These are phyloP conservation scores for Austrofundulus limnaeus DNA, from an alignment of 2,113 vertebrate species.

Conservation along the genomic window DNA sequence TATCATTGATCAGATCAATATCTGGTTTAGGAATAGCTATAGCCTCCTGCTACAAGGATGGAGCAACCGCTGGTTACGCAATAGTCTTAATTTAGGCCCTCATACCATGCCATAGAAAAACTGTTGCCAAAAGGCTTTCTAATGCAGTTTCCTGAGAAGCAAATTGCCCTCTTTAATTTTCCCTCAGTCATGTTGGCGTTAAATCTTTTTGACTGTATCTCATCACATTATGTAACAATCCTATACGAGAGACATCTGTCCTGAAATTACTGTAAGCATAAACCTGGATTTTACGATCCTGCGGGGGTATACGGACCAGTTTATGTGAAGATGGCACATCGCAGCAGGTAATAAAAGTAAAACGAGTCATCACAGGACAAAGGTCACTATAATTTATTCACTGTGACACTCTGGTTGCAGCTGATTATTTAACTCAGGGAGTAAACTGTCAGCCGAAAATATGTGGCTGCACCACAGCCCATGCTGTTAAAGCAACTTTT, in stretches of 20 bases:
- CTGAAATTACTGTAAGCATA: constrained; percentile 6
- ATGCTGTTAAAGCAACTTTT: not conserved
- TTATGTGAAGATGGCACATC: constrained; percentile 19
- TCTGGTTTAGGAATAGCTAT: too few relatives aligned
- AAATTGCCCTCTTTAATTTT: not conserved
- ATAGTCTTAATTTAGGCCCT: too few relatives aligned
- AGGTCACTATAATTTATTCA: constrained; percentile 11
- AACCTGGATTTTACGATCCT: constrained; percentile 41
- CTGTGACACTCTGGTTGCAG: constrained; percentile 2
- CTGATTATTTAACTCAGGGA: constrained; percentile 22
- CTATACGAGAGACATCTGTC: constrained; percentile 5
- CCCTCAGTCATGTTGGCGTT: not conserved
- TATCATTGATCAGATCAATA: too few relatives aligned
- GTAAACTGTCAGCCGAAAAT: constrained; percentile 13
- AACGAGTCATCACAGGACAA: constrained; percentile 30
- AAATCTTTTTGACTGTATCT: not conserved
- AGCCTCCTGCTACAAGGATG: too few relatives aligned
- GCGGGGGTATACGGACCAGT: constrained; percentile 10
- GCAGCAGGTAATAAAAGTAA: constrained; percentile 23
- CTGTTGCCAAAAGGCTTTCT: too few relatives aligned
- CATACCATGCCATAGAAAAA: too few relatives aligned
- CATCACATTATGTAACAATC: constrained; percentile 11
- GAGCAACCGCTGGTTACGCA: too few relatives aligned
- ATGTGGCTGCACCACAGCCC: not conserved
- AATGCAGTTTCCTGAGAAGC: not conserved